A percentile compares a stretch with the other conserved stretches of the same genome.
phyloP scores from a whole-genome alignment of 2,888 invertebrate species.

The Cephus rjabovi region DNA sequence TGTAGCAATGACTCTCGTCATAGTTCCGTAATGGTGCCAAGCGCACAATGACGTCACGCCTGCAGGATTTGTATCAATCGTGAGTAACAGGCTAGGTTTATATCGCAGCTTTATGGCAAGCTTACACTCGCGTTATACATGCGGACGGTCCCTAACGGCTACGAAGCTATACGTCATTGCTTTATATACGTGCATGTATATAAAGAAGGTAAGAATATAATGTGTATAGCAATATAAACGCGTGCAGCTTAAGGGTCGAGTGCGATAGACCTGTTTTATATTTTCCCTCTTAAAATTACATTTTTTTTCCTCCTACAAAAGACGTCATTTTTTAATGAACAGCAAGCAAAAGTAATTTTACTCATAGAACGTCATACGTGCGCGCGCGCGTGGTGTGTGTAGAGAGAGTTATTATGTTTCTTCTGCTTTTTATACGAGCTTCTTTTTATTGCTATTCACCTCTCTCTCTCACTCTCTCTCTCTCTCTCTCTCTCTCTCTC shows the following conservation, averaged over 20 bases:
- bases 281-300: not conserved
- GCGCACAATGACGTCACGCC: conserved; percentile 1
- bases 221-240: not conserved
- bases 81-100: conserved; percentile 8
- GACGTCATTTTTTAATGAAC: not conserved
- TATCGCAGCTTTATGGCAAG: not conserved
- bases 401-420: too few species aligned
- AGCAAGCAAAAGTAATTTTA: too few species aligned
- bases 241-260: too few species aligned
- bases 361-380: too few species aligned
- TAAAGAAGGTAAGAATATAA: not conserved
- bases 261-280: not conserved
- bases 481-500: too few species aligned
- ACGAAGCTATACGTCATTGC: not conserved
- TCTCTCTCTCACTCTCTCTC: too few species aligned
- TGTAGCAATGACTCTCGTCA: not conserved
- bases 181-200: not conserved
- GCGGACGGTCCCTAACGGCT: not conserved
- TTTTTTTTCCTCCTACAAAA: not conserved
- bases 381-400: too few species aligned
- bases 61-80: conserved; percentile 31
- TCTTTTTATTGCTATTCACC: not conserved
- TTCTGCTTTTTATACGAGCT: too few species aligned
- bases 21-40: not conserved
- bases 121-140: not conserved